Conservation (phyloP, 2,113 vertebrate genomes). For the Corydoras maculifer region DNA sequence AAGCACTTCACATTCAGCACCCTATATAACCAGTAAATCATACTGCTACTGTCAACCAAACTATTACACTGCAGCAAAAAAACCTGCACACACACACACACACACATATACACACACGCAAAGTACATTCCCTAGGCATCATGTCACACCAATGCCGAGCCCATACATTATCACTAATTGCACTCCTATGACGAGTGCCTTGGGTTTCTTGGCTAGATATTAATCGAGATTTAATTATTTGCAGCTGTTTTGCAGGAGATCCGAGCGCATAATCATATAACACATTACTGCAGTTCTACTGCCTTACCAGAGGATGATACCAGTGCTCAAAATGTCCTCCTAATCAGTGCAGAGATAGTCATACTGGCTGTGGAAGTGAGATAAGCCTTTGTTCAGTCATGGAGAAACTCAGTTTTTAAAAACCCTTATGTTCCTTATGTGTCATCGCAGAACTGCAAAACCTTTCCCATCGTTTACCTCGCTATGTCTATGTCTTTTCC, state of each 20-base stretch:
- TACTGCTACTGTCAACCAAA: neutral
- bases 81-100: constrained; percentile 2
- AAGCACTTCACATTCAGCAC: neutral
- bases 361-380: neutral
- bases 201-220: neutral
- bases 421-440: no score
- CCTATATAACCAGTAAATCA: constrained; percentile 13
- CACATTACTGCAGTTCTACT: neutral
- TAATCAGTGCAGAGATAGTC: neutral
- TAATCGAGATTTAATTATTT: neutral
- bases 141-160: neutral
- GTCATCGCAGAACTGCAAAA: no score
- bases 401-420: no score
- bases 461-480: no score
- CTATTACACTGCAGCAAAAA: constrained; percentile 10
- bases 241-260: no score
- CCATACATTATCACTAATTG: constrained; percentile 29
- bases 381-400: neutral
- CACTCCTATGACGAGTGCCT: constrained; percentile 7
- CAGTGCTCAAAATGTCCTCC: neutral
- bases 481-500: no score
- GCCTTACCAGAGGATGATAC: neutral
- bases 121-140: constrained; percentile 4
- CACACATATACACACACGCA: neutral
- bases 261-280: no score